Evolutionary conservation across 2,113 vertebrate species (phyloP), one percentile per base, ranked within the genome.

Genomic region (Centropus bengalensis): DNA sequence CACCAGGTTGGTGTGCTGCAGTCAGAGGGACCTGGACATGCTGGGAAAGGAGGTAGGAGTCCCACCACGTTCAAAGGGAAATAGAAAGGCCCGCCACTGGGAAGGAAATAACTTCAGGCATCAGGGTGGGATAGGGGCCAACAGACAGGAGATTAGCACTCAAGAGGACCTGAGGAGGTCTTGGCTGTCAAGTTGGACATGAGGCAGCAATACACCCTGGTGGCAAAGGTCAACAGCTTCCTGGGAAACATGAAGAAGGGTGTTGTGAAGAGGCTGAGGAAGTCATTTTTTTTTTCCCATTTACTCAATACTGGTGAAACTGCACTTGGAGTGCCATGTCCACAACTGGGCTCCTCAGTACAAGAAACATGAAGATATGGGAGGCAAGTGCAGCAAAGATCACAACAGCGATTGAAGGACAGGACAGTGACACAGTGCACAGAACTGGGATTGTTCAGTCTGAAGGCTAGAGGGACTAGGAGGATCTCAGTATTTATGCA

Each of bases 401-500:
- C 62, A 63, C 14, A 68, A 12, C 71, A n/a, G 5, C 0, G 0
- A 18, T 15, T 38, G 20, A 60, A n/a, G n/a, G 60, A 30, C 27
- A 40, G 36, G 26, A 18, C 4, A 36, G 28, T 22, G 30, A 38
- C 24, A 45, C 8, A 3, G 6, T 7, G 30, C 5, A 2, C 2
- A 11, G 30, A 23, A 18, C 30, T 45, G 44, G 44, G 42, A 9
- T 8, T 11, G 24, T 38, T 56, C 82, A 83, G 51, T 17, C 56
- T 78, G 56, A 54, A n/a, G 8, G 9, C 30, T 9, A 88, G 12
- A 76, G 32, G 32, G 11, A 21, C n/a, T 28, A 52, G 49, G 30
- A 18, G 40, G 15, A 78, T n/a, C 49, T 86, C 40, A 30, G 3
- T 36, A 22, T 16, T 14, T 36, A 19, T 14, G 14, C 32, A 71